phyloP scores from a whole-genome alignment of 2,113 vertebrate genomes.

The Thermophis baileyi region DNA sequence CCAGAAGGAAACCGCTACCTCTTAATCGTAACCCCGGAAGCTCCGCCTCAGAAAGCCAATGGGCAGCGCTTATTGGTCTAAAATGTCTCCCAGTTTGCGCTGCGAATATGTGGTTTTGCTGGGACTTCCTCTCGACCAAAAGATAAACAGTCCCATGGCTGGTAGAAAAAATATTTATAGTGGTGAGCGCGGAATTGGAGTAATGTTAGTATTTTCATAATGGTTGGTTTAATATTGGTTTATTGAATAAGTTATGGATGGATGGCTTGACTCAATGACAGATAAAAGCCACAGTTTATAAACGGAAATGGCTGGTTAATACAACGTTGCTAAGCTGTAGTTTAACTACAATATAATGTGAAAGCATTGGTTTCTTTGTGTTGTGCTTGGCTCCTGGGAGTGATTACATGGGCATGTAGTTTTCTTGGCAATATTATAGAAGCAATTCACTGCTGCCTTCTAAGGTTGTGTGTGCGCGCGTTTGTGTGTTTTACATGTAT shows the following conservation, averaged over 20 bases:
- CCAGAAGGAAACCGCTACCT: neutral
- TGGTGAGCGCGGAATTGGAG: neutral
- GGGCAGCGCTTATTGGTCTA: neutral
- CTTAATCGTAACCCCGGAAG: neutral
- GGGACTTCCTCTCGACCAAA: neutral
- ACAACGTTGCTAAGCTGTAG: neutral
- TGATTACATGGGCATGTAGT: neutral
- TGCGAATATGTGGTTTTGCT: neutral
- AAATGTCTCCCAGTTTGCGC: neutral
- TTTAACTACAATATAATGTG: neutral
- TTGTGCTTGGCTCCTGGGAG: neutral
- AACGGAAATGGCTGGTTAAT: neutral
- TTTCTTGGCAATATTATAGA: neutral
- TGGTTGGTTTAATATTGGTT: neutral
- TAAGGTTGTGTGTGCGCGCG: neutral
- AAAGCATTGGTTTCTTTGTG: neutral
- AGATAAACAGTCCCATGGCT: neutral
- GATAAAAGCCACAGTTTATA: neutral
- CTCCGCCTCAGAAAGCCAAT: neutral
- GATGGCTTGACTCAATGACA: neutral
- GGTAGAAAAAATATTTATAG: neutral
- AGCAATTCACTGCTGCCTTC: neutral
- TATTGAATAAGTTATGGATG: neutral
- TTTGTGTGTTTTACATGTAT: neutral
- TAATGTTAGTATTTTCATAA: neutral